These are phyloP conservation scores for Octonoba sinensis DNA, from an alignment of 2,888 invertebrate species.

Conservation along the genomic window DNA sequence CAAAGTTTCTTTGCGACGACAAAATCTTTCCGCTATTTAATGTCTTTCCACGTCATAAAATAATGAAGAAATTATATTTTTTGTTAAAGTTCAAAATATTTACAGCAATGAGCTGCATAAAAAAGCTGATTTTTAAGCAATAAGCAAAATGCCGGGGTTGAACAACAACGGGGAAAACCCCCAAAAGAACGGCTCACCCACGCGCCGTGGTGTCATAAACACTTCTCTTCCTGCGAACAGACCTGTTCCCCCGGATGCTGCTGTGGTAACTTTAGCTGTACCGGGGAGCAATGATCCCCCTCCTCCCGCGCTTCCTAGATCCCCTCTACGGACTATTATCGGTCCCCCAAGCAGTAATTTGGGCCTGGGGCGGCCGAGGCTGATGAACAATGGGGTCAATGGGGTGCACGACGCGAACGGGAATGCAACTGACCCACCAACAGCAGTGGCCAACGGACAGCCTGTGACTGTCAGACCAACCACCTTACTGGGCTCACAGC, in stretches of 20 bases:
- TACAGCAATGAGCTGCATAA: neutral
- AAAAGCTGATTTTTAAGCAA: neutral
- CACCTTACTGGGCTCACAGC: slow-evolving; percentile 43
- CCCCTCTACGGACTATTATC: slow-evolving; percentile 57
- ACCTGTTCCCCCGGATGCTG: slow-evolving; percentile 39
- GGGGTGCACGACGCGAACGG: slow-evolving; percentile 41
- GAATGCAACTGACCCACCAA: slow-evolving; percentile 37
- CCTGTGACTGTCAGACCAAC: slow-evolving; percentile 13
- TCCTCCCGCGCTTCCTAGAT: slow-evolving; percentile 23
- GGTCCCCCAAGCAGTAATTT: slow-evolving; percentile 41
- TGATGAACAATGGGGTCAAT: slow-evolving; percentile 41
- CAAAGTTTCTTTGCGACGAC: neutral
- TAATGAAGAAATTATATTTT: slow-evolving; percentile 21
- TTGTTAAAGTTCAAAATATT: slow-evolving; percentile 3
- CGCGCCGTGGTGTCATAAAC: slow-evolving; percentile 1
- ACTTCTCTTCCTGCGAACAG: slow-evolving; percentile 32
- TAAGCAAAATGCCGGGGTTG: slow-evolving; percentile 41
- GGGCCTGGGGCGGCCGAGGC: slow-evolving; percentile 39
- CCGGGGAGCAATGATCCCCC: slow-evolving; percentile 36
- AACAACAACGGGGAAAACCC: slow-evolving; percentile 38
- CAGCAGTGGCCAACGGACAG: slow-evolving; percentile 28
- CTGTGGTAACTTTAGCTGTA: slow-evolving; percentile 21
- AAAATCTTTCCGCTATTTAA: slow-evolving; percentile 25
- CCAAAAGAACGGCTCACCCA: slow-evolving; percentile 11
- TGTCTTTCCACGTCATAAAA: slow-evolving; percentile 58